Evolutionary conservation across 2,888 invertebrate species (phyloP), one percentile per base, ranked within the genome.

Genomic region (Busseola fusca): DNA sequence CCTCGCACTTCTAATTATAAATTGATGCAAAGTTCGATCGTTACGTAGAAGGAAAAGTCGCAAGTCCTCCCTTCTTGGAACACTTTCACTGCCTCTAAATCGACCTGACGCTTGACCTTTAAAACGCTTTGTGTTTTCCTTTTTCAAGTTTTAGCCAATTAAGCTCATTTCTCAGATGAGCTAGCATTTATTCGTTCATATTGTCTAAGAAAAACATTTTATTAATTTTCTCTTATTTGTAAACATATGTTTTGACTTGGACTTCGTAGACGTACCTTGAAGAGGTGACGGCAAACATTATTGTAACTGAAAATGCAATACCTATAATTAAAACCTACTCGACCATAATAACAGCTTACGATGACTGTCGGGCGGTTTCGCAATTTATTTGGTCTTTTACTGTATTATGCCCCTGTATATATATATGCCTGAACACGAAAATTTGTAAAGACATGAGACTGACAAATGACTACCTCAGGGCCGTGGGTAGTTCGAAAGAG

Each of bases 101-200:
- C 42, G 74, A 14, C 1, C 25, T 48, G 65, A 25, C 50, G 73
- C 81, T 81, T 73, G 77, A 80, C 67, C 58, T 76, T 76, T 64
- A 5, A 12, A 27, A 7, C 37, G 48, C 65, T 66, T 75, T 72
- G 62, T 56, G 16, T 50, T 56, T 72, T 76, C 25, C 27, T 7
- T 58, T 64, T 48, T 52, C 14, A n/a, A 34, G 27, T 58, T 59
- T 42, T 14, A 57, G n/a, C 57, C 64, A 67, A 81, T 69, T 63
- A 68, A 25, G 25, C 48, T 58, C 18, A 62, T 68, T 67, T 27
- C n/a, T 69, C 2, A 34, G 7, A 27, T 34, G 59, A 25, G 3
- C 25, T 14, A 71, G 18, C 2, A n/a, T 14, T 18, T 50, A 30
- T 52, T 58, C 3, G 0, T 21, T 7, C 14, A 6, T n/a, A 34